Evolutionary conservation across 1,140 invertebrate species (phyloP), one percentile per base, ranked within the genome.

Genomic region (Drosophila teissieri): DNA sequence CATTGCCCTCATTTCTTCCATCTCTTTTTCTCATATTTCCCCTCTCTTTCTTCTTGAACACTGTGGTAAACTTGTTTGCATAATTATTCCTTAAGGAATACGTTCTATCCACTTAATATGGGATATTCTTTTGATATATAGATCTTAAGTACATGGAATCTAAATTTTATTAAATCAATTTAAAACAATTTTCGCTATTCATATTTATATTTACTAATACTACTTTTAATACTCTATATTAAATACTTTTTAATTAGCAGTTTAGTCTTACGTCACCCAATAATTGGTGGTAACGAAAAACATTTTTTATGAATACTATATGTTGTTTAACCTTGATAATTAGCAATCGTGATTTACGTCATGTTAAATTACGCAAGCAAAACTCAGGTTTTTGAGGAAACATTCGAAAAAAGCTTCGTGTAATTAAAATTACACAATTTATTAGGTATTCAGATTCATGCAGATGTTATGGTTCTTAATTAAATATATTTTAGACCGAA

Each of bases 261-360:
- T 22, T 17, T 14, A 27, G 27, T 4, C 39, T 31, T 27, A n/a
- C 53, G 22, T 39, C 58, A 61, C 12, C 27, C 34, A 2, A 17
- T 22, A 39, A 36, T 27, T 56, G 37, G 1, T 61, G 51, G 14
- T 12, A 61, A 56, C 27, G 14, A 17, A 61, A 19, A 62, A 42
- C 37, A 58, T 58, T 40, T 62, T 31, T 22, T 62, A 58, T 58
- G 19, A 62, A 58, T 14, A 58, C 27, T 19, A 39, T 58, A 22
- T 36, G 12, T 15, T 3, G 19, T 12, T 52, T 17, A 19, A 52
- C 15, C 49, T 52, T 36, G 31, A 31, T 52, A 36, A 52, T 52
- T 36, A 52, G 15, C 31, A 31, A 57, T 27, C 15, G 52, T 27
- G 4, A 61, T 39, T 55, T 39, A 22, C 60, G 53, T 62, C 60